Evolutionary conservation across 1,140 invertebrate species (phyloP), one percentile per base, ranked within the genome.

Genomic region (Schlechtendalia chinensis): DNA sequence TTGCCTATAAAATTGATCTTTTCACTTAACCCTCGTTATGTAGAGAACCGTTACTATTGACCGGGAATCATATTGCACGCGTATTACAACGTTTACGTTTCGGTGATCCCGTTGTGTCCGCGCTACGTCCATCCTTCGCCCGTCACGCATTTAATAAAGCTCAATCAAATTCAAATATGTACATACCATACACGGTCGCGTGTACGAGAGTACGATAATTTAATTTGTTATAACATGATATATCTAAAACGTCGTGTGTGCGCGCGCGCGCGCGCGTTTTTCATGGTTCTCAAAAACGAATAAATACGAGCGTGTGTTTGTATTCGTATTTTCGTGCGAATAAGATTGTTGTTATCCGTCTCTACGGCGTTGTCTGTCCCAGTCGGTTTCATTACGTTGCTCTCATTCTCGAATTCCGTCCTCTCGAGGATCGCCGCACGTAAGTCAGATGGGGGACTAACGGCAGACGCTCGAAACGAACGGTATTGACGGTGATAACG

Each of bases 1-100:
- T 6, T 69, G 69, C 6, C 17, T 53, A 54, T 54, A 72, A 72
- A 45, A 58, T 79, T 61, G 75, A 79, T 79, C 75, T 79, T n/a
- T 79, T 61, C 75, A 63, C 56, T 79, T 79, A 79, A 79, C 75
- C 75, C 75, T 79, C 59, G 75, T 79, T 79, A 72, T n/a, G 10
- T 45, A 45, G 10, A 50, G 45, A 63, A 79, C 32, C 27, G 17
- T 24, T 19, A 47, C 29, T 17, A 54, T 79, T 45, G 58, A n/a
- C 29, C 56, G 29, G 32, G 74, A 14, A 16, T n/a, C 45, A 12
- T 50, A 58, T 24, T 77, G 19, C 27, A 47, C 56, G 45, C 56
- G 59, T 69, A 77, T 17, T 63, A 54, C 75, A 58, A 63, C 39
- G 27, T 32, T 47, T n/a, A 39, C 45, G 22, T 79, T 32, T 72